phyloP scores from a whole-genome alignment of 2,113 vertebrate genomes.

The Hyperoodon ampullatus region DNA sequence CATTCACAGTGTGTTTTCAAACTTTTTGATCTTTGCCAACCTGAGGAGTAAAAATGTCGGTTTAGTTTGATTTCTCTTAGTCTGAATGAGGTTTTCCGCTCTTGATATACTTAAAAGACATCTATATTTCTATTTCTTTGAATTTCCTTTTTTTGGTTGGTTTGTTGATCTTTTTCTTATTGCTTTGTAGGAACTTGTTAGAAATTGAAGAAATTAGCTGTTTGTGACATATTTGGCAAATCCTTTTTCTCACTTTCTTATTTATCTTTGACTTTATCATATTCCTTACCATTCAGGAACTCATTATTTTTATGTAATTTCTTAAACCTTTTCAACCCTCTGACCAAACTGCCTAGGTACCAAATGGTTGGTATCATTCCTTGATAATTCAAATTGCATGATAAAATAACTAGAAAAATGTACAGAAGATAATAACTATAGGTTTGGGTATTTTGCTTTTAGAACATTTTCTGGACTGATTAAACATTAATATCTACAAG shows the following conservation, averaged over 20 bases:
- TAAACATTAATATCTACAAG: background rate
- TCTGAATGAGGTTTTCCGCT: conserved; percentile 11
- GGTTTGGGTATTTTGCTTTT: background rate
- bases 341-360: background rate
- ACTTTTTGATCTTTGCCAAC: background rate
- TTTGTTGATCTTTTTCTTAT: background rate
- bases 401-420: background rate
- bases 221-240: background rate
- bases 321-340: background rate
- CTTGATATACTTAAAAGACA: background rate
- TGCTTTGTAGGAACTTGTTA: background rate
- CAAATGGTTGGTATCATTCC: background rate
- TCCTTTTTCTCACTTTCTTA: background rate
- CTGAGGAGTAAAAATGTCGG: background rate
- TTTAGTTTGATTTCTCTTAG: conserved; percentile 33
- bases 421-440: background rate
- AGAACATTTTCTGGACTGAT: background rate
- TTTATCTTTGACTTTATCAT: conserved; percentile 24
- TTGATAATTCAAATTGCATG: background rate
- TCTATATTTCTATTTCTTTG: conserved; percentile 6
- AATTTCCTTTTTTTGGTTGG: background rate
- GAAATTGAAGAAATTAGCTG: background rate
- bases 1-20: background rate
- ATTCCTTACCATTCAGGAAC: background rate
- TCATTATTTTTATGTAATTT: background rate